Percentiles rank a stretch among this genome's conserved stretches.
These are phyloP conservation scores for Zeuzera pyrina DNA, from an alignment of 2,888 invertebrate genomes.

Conservation along the genomic window DNA sequence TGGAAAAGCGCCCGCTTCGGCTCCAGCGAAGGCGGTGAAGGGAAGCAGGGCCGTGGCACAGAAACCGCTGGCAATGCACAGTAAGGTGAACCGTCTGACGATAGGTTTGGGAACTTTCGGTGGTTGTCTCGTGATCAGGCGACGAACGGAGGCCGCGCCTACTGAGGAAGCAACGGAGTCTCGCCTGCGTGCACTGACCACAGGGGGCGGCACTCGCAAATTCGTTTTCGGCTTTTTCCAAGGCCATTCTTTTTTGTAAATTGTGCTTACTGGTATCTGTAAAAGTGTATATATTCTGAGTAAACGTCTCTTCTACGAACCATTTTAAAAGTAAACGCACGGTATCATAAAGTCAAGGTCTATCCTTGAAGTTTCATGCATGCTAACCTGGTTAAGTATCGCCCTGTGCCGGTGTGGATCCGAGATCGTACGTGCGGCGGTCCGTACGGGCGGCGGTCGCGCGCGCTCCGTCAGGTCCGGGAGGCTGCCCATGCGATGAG, in stretches of 20 bases:
- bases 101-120: constrained; percentile 63
- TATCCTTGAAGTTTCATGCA: too few relatives aligned
- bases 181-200: constrained; percentile 57
- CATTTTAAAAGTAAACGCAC: too few relatives aligned
- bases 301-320: too few relatives aligned
- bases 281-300: too few relatives aligned
- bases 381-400: constrained; percentile 40
- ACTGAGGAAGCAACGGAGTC: constrained; percentile 83
- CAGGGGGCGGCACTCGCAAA: constrained; percentile 24
- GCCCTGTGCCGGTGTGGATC: constrained; percentile 59
- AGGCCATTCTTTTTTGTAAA: constrained; percentile 63
- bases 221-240: constrained; percentile 53
- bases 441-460: constrained; percentile 46
- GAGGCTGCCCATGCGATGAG: constrained; percentile 61
- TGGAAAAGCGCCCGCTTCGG: constrained; percentile 75
- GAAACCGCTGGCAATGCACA: constrained; percentile 74
- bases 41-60: constrained; percentile 78
- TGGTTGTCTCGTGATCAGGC: constrained; percentile 75
- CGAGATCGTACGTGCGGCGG: constrained; percentile 54
- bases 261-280: constrained; percentile 57
- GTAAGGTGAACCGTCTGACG: constrained; percentile 62
- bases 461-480: constrained; percentile 68
- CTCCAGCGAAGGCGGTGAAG: constrained; percentile 62
- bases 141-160: constrained; percentile 83
- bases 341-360: too few relatives aligned